These are phyloP conservation scores for Epizoanthus stellaris DNA, from an alignment of 92 coral and sea anemone genomes.

Conservation along the genomic window DNA sequence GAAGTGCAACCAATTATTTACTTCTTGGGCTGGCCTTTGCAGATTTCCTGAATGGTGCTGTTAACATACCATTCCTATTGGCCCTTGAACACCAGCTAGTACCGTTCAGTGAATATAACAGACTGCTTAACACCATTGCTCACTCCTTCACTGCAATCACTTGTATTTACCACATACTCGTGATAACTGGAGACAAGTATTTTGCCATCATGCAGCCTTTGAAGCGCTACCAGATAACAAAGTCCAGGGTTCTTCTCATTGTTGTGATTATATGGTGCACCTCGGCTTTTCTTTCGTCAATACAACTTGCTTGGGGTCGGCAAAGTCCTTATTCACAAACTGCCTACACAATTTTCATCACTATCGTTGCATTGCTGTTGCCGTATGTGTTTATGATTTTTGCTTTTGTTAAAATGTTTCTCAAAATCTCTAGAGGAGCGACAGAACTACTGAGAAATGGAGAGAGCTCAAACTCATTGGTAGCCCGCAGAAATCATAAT, in stretches of 20 bases:
- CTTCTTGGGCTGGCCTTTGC: conserved; percentile 2
- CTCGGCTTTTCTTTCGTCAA: background rate
- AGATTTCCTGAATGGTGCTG: conserved; percentile 1
- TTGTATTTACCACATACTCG: background rate
- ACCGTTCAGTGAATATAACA: background rate
- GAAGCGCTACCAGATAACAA: background rate
- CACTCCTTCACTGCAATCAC: background rate
- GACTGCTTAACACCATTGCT: background rate
- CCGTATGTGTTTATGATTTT: background rate
- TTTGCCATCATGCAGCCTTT: background rate
- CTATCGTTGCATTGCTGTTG: background rate
- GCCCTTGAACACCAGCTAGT: background rate
- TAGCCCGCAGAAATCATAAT: background rate
- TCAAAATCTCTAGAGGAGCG: background rate
- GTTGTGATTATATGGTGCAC: background rate
- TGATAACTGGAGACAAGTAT: background rate
- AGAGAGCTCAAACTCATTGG: background rate
- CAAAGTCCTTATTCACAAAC: background rate
- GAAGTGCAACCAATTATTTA: conserved; percentile 1
- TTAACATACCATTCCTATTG: background rate
- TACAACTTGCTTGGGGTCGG: background rate
- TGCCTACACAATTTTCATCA: background rate
- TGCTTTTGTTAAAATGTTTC: background rate
- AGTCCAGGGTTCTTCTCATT: background rate
- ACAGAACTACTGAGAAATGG: background rate